Conservation (phyloP, 2,888 invertebrate genomes). For the Eugnorisma glareosa region DNA sequence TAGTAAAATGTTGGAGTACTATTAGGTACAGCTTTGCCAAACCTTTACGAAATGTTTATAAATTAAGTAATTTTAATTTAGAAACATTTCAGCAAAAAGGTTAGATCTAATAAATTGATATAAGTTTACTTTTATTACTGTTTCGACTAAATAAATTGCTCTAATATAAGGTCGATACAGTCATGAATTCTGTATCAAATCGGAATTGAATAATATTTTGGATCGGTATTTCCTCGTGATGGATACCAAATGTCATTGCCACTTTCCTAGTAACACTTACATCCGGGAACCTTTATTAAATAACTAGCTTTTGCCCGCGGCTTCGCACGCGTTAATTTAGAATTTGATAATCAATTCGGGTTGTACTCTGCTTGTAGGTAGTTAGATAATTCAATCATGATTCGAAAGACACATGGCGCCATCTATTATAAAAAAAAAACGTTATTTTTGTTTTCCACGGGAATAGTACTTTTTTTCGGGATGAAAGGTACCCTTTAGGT, state of each 20-base stretch:
- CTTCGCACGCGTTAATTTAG: too few relatives aligned
- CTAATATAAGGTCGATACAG: constrained; percentile 69
- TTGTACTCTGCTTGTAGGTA: too few relatives aligned
- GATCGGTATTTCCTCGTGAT: constrained; percentile 69
- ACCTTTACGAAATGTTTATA: too few relatives aligned
- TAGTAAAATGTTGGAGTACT: not conserved
- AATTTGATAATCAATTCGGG: too few relatives aligned
- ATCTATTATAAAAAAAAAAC: too few relatives aligned
- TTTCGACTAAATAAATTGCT: constrained; percentile 38
- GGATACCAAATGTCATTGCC: constrained; percentile 76
- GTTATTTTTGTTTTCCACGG: too few relatives aligned
- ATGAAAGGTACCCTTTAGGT: too few relatives aligned
- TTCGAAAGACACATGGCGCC: too few relatives aligned
- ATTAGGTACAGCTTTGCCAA: not conserved
- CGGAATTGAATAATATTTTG: constrained; percentile 72
- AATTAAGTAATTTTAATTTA: not conserved
- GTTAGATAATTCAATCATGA: too few relatives aligned
- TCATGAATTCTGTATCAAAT: constrained; percentile 73
- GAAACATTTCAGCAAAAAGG: not conserved
- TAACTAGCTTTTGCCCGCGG: not conserved
- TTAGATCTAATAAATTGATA: not conserved
- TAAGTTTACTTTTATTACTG: not conserved
- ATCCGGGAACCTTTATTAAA: constrained; percentile 18
- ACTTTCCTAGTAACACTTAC: constrained; percentile 68
- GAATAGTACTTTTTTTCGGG: too few relatives aligned